phyloP scores from a whole-genome alignment of 2,888 invertebrate genomes.

The Onthophagus sagittarius region DNA sequence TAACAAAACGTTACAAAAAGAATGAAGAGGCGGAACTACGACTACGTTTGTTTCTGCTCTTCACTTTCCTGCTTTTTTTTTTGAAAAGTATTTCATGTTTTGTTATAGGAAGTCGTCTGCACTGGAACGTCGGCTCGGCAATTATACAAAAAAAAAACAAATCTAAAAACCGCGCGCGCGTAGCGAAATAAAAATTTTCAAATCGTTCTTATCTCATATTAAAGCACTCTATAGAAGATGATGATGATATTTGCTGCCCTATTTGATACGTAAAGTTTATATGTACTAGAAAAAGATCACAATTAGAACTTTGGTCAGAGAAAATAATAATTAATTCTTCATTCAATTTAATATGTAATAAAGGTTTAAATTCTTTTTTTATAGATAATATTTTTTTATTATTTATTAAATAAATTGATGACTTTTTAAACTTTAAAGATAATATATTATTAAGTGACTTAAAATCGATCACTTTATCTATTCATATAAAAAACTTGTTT shows the following conservation, averaged over 20 bases:
- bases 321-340: neutral
- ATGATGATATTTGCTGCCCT: neutral
- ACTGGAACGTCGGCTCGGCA: neutral
- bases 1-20: neutral
- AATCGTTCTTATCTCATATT: neutral
- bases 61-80: neutral
- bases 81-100: neutral
- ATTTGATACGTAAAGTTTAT: neutral
- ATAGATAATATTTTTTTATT: neutral
- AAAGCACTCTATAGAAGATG: neutral
- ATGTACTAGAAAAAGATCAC: neutral
- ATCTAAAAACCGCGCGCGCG: neutral
- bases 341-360: no score
- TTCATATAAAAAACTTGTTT: neutral
- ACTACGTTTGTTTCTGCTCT: neutral
- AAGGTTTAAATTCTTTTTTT: no score
- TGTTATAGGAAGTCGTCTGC: neutral
- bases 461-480: neutral
- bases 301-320: neutral
- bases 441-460: neutral
- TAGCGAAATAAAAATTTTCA: neutral
- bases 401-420: neutral
- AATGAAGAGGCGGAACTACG: neutral
- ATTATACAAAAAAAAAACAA: neutral
- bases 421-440: no score